Evolutionary conservation across 23 tunicate genomes (phyloP), one percentile per base, ranked within the genome.

Genomic region (Trididemnum nubilum): DNA sequence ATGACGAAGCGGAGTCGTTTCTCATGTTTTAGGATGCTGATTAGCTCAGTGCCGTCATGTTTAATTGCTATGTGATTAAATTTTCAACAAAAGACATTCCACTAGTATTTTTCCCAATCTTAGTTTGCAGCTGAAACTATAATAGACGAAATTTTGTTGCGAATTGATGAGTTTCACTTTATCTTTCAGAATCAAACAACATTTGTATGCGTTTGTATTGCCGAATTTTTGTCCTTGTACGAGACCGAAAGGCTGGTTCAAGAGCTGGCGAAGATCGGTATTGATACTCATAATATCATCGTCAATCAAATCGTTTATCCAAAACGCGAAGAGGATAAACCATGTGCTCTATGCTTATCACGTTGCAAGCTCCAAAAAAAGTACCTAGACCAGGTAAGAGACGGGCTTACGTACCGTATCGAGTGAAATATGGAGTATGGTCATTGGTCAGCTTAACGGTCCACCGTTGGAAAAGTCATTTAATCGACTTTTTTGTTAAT

Each of bases 221-320:
- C 99, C 3, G 99, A 95, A 44, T 95, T 95, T 79, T 58, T 95
- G 30, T 95, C 99, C 18, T 71, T 95, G 27, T 95, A 95, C 72
- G 99, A 95, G 70, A 95, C 99, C 31, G 99, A 95, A 57, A 82
- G 99, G 33, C 80, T 95, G 18, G 86, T 95, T 21, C 99, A 90
- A 67, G 99, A 95, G 35, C 65, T 95, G 39, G 89, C 93, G 22
- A 90, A 95, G 66, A 91, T 95, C 23, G 89, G 89, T 0, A 95
- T 95, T 57, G 96, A 95, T 72, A 77, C 96, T 9, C 92, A 86
- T 61, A 95, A 95, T 67, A 81, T 95, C 2, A 83, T 95, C 64
- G 99, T 90, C 65, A 95, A 95, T 75, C 96, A 90, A 65, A 73
- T 95, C 23, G 65, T 95, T 3, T 86, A 34, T 64, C 94, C 90